Conservation (phyloP, 2,888 invertebrate species). For the Hedya salicella region DNA sequence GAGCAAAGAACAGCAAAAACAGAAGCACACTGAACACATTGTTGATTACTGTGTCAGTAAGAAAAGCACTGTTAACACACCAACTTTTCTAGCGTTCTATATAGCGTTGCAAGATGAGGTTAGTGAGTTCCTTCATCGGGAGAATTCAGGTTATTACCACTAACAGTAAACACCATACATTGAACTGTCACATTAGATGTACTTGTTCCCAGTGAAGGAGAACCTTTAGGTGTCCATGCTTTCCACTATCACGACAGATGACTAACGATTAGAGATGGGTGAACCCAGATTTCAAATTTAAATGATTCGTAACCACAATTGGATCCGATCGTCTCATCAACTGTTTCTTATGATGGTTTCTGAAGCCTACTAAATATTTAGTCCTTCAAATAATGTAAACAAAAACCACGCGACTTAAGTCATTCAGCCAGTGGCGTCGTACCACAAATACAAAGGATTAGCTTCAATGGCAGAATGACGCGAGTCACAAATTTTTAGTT, state of each 20-base stretch:
- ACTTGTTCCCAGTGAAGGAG: no score
- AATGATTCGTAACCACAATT: not conserved
- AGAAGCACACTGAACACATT: conserved; percentile 7
- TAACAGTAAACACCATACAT: no score
- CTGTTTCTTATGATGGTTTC: no score
- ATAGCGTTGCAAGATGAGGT: conserved; percentile 23
- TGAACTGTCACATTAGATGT: no score
- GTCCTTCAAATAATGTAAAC: no score
- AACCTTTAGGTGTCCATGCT: conserved; percentile 18
- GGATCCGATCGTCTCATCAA: not conserved
- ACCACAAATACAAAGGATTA: no score
- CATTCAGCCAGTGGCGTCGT: no score
- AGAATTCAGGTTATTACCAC: no score
- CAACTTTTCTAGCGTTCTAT: not conserved
- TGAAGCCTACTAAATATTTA: no score
- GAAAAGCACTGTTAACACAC: not conserved
- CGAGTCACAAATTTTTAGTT: no score
- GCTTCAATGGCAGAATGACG: no score
- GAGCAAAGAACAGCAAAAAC: conserved; percentile 9
- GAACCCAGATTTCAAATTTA: not conserved
- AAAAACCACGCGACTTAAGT: no score
- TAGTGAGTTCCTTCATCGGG: not conserved
- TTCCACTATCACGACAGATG: conserved; percentile 15
- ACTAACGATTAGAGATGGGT: not conserved
- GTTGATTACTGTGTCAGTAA: not conserved